Conservation (phyloP, 2,797 vertebrate genomes). For the Myripristis murdjan region DNA sequence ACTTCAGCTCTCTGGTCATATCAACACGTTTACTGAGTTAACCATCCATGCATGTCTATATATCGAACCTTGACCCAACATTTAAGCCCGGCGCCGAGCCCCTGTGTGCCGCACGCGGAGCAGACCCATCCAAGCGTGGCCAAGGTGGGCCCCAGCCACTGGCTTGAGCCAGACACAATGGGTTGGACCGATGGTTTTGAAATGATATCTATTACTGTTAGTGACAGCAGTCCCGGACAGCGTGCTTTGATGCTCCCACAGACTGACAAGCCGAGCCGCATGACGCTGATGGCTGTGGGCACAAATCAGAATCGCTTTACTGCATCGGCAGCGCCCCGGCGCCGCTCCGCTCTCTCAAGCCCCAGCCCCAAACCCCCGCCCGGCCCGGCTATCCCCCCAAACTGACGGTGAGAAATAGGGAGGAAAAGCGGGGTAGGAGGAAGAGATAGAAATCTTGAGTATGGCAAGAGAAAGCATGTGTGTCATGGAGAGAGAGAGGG, state of each 20-base stretch:
- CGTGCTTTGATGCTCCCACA: constrained; percentile 85
- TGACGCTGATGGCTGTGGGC: constrained; percentile 94
- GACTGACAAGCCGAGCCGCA: constrained; percentile 88
- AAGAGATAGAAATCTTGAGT: constrained; percentile 15
- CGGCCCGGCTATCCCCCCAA: constrained; percentile 46
- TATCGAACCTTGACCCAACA: constrained; percentile 80
- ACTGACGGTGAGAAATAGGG: constrained; percentile 49
- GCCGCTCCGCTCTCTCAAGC: constrained; percentile 66
- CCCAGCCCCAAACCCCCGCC: constrained; percentile 63
- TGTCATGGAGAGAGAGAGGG: neutral
- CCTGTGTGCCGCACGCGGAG: constrained; percentile 57
- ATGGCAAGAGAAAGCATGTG: neutral
- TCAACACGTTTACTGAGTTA: constrained; percentile 78
- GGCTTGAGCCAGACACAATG: constrained; percentile 74
- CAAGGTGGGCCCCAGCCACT: constrained; percentile 77
- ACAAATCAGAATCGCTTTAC: constrained; percentile 94
- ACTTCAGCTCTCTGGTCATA: constrained; percentile 54
- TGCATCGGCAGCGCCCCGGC: constrained; percentile 79
- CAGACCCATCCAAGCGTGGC: constrained; percentile 70
- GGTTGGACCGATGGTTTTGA: constrained; percentile 83
- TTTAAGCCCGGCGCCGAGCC: constrained; percentile 79
- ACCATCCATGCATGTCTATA: constrained; percentile 80
- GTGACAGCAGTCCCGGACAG: constrained; percentile 89
- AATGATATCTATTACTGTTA: constrained; percentile 95
- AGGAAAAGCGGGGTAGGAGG: constrained; percentile 18